Conservation (phyloP, 2,113 vertebrate genomes). For the Oceanites oceanicus region DNA sequence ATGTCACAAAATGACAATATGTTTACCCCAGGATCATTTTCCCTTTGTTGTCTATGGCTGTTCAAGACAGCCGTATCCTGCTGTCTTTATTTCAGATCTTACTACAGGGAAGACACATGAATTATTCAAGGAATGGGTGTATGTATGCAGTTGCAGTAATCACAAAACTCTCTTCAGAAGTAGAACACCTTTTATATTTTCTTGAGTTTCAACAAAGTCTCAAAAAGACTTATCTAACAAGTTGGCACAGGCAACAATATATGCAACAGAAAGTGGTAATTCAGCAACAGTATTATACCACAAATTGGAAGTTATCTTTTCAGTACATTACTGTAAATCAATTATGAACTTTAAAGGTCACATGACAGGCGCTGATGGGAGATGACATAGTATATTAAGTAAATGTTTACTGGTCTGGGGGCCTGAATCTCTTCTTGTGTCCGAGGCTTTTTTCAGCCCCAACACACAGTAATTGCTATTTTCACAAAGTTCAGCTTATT, state of each 20-base stretch:
- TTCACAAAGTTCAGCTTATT: background rate
- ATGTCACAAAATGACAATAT: background rate
- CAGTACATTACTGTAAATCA: background rate
- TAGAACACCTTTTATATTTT: background rate
- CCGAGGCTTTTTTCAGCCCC: background rate
- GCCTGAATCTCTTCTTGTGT: background rate
- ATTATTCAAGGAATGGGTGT: slow-evolving; percentile 3
- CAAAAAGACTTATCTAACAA: background rate
- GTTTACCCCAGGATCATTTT: background rate
- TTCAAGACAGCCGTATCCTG: background rate
- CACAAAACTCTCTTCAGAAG: background rate
- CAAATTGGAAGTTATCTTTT: background rate
- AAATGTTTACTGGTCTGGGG: background rate
- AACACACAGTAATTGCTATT: background rate
- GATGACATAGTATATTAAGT: background rate
- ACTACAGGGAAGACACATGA: background rate
- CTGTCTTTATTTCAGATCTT: background rate
- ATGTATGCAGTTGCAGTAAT: background rate
- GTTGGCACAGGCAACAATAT: background rate
- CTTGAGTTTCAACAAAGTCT: background rate
- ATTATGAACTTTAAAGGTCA: background rate
- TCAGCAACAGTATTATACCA: background rate
- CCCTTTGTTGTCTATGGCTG: background rate
- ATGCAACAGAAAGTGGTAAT: background rate
- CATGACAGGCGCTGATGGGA: background rate